Evolutionary conservation across 2,113 vertebrate species (phyloP), one percentile per base, ranked within the genome.

Genomic region (Platysteira castanea): DNA sequence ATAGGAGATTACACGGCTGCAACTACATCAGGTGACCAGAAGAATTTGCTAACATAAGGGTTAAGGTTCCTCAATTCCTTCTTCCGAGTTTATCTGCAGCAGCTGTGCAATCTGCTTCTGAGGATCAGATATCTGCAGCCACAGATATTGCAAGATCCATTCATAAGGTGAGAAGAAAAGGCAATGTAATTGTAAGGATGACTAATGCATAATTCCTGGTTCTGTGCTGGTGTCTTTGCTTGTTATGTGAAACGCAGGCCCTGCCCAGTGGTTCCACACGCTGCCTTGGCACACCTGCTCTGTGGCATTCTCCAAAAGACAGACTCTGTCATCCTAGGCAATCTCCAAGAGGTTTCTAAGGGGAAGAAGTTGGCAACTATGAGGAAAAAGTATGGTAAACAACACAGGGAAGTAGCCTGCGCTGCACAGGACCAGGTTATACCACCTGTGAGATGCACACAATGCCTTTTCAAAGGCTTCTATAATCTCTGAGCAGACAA

Each of bases 201-300:
- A 96, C 56, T 95, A 95, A 96, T 54, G 44, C 42, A 56, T 95
- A 96, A 94, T 94, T 93, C 69, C 77, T 84, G 44, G 27, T 94
- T 93, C 90, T 78, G 52, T 37, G 41, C 61, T 75, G 61, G 33
- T 93, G 64, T 81, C 77, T 86, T 90, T 64, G 60, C 84, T 94
- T 78, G 24, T 47, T 82, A 64, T 47, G 52, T 0, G 12, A 95
- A 91, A 91, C 0, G 2, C 22, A 82, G 33, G 90, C 84, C 82
- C 87, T 93, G 42, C 84, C 92, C 93, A 89, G 65, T 75, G 81
- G 74, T 75, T 94, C 74, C 28, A 82, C 37, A 52, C 0, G 0
- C 65, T 82, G 49, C 42, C 80, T 87, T 0, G 0, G 69, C 81
- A 89, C 84, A 84, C 53, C 69, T 91, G 67, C 46, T 84, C 63